Evolutionary conservation across 2,888 invertebrate genomes (phyloP).

Genomic region (Clunio marinus): DNA sequence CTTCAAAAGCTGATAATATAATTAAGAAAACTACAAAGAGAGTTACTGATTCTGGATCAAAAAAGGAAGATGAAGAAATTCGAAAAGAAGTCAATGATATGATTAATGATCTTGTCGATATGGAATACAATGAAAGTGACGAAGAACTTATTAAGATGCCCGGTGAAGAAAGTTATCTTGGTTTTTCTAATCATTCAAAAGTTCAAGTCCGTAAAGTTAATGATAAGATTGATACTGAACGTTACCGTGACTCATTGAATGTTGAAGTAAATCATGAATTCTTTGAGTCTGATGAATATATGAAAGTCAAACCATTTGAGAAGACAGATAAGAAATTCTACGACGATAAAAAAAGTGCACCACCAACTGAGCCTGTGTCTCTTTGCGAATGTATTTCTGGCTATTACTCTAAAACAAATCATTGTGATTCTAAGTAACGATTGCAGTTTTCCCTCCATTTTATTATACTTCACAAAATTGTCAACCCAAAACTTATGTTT

Average conservation of each 20-base stretch:
- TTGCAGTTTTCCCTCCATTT: slow-evolving; percentile 1
- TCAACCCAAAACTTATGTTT: neutral
- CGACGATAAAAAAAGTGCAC: neutral
- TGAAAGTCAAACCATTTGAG: neutral
- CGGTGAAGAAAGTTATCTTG: neutral
- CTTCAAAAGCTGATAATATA: neutral
- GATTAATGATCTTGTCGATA: slow-evolving; percentile 1
- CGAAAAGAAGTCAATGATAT: neutral
- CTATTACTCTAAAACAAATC: slow-evolving; percentile 3
- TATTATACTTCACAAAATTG: neutral
- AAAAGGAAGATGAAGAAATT: neutral
- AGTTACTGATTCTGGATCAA: neutral
- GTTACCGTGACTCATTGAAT: neutral
- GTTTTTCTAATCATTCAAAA: neutral
- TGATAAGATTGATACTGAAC: neutral
- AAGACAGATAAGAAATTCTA: neutral
- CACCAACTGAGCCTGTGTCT: slow-evolving; percentile 6
- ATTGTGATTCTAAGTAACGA: too few species aligned
- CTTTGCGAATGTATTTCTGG: neutral
- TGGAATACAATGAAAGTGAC: neutral
- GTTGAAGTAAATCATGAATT: neutral
- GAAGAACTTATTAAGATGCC: neutral
- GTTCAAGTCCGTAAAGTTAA: neutral
- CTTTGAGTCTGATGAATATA: neutral
- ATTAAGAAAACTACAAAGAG: neutral